Evolutionary conservation across 2,113 vertebrate species (phyloP).

Genomic region (Oryzias celebensis): DNA sequence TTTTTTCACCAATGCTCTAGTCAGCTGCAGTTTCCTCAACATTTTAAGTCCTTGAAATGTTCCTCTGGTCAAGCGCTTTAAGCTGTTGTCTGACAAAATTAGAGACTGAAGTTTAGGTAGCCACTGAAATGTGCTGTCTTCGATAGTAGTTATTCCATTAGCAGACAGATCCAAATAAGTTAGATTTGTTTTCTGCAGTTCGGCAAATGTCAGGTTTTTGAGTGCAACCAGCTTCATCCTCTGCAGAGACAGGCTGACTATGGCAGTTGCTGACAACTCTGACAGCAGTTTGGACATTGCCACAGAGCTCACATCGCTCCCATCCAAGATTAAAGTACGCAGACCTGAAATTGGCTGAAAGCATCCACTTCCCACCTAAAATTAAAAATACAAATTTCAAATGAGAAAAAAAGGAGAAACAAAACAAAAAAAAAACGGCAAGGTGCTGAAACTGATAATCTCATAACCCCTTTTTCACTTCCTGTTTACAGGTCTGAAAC

Average conservation of each 20-base stretch:
- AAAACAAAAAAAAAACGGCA: constrained; percentile 26
- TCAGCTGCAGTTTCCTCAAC: constrained; percentile 81
- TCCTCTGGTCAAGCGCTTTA: constrained; percentile 71
- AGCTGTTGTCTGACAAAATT: constrained; percentile 78
- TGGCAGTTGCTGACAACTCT: constrained; percentile 79
- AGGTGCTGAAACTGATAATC: background rate
- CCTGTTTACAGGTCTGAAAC: constrained; percentile 20
- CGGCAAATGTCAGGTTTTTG: constrained; percentile 75
- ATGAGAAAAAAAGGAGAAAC: constrained; percentile 31
- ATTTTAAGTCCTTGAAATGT: constrained; percentile 83
- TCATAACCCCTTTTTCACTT: constrained; percentile 34
- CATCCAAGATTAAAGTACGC: constrained; percentile 78
- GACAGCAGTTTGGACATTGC: constrained; percentile 73
- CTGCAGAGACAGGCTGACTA: constrained; percentile 81
- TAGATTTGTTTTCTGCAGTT: constrained; percentile 81
- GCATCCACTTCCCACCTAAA: constrained; percentile 83
- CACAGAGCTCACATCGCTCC: constrained; percentile 64
- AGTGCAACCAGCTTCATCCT: constrained; percentile 70
- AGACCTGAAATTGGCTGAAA: constrained; percentile 81
- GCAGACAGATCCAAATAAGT: constrained; percentile 82
- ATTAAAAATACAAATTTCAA: constrained; percentile 25
- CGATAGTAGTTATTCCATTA: constrained; percentile 78
- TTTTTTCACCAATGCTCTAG: constrained; percentile 69
- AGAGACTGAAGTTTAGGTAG: constrained; percentile 79
- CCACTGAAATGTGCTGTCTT: constrained; percentile 81